Evolutionary conservation across 2,797 vertebrate species (phyloP), one percentile per base, ranked within the genome.

Genomic region (Sebastes nivosus): DNA sequence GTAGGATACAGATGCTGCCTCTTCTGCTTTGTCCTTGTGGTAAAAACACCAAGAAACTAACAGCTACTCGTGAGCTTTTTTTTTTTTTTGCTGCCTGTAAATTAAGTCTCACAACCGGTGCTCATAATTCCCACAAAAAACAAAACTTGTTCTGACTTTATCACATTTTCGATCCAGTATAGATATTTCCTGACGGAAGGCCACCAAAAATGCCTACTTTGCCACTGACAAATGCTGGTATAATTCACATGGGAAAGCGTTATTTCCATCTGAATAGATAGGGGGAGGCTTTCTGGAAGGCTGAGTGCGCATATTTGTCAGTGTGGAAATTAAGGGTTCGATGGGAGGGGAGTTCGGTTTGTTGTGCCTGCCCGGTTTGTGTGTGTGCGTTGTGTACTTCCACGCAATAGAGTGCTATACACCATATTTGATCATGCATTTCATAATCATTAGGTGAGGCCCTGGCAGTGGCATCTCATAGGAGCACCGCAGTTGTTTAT

Each of bases 401-500:
- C 30, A 24, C 2, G 18, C 77, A 77, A 77, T 63, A 65, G 34
- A 82, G 80, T 79, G 82, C 72, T 75, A 65, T 75, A 75, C 80
- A 83, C 64, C 8, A 20, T 82, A 87, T 91, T 91, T 92, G 88
- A 94, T 94, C 87, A 89, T 88, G 92, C 90, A 89, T 94, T 94
- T 95, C 85, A 93, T 94, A 92, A 94, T 94, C 92, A 92, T 95
- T 95, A 94, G 83, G 81, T 84, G 69, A 85, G 80, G 87, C 81
- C 78, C 87, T 74, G 84, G 82, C 87, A 84, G 86, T 73, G 81
- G 88, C 72, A 75, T 36, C 75, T 91, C 78, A 72, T 69, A 67
- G 80, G 83, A 87, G 84, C 80, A 72, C 82, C 79, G 84, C 78
- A 79, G 90, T 92, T 91, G 87, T 94, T 94, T 92, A 92, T 92